These are phyloP conservation scores for Bubo bubo DNA, from an alignment of 2,113 vertebrate species.

Conservation along the genomic window DNA sequence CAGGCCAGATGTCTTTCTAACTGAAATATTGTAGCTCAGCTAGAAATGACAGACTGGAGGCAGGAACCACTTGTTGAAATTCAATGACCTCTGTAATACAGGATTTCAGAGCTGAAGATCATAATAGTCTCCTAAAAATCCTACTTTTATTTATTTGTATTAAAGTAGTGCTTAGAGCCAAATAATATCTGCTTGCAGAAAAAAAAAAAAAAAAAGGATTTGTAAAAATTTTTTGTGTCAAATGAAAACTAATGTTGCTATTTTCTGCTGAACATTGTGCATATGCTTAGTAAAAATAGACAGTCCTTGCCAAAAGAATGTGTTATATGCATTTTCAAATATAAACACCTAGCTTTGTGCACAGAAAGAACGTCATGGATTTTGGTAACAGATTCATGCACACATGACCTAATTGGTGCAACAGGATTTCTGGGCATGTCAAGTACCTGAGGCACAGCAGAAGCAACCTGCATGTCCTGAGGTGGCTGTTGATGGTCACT, in stretches of 20 bases:
- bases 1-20: constrained; percentile 46
- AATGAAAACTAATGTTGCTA: not conserved
- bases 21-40: constrained; percentile 13
- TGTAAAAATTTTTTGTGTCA: not conserved
- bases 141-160: constrained; percentile 19
- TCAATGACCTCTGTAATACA: constrained; percentile 45
- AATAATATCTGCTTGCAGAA: not conserved
- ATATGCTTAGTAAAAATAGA: not conserved
- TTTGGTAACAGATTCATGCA: not conserved
- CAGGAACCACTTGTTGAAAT: constrained; percentile 57
- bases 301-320: not conserved
- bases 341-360: not conserved
- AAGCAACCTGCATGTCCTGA: not conserved
- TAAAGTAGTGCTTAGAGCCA: not conserved
- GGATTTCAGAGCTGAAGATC: not conserved
- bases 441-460: not conserved
- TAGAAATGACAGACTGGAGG: not conserved
- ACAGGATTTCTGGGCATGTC: not conserved
- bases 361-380: not conserved
- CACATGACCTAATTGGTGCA: not conserved
- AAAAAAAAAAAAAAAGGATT: accelerated
- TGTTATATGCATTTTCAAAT: not conserved
- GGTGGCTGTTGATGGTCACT: not conserved
- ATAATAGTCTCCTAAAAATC: not conserved
- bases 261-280: not conserved